Conservation (phyloP, 2,797 vertebrate species). For the Spea hammondii region DNA sequence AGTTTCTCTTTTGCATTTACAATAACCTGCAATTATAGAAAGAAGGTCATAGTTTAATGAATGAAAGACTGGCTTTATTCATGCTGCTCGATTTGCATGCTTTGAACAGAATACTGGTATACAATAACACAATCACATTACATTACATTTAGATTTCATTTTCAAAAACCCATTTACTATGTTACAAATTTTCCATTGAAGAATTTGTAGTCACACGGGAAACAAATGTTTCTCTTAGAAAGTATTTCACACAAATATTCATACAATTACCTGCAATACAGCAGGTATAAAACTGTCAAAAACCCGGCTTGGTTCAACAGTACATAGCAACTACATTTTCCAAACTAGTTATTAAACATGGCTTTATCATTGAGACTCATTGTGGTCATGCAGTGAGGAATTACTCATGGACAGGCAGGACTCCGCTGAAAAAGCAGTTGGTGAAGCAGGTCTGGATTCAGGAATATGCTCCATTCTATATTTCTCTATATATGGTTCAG, state of each 20-base stretch:
- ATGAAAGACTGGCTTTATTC: background rate
- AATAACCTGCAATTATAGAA: background rate
- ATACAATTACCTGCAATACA: too few relatives aligned
- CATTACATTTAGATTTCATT: background rate
- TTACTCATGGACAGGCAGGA: slow-evolving; percentile 46
- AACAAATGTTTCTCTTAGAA: too few relatives aligned
- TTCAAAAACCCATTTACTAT: background rate
- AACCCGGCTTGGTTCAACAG: too few relatives aligned
- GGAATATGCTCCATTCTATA: slow-evolving; percentile 88
- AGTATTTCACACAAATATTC: too few relatives aligned
- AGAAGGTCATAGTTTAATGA: background rate
- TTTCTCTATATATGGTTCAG: slow-evolving; percentile 91
- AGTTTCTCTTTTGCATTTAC: too few relatives aligned
- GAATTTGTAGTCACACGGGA: background rate
- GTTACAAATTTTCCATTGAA: slow-evolving; percentile 5
- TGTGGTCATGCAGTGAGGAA: slow-evolving; percentile 29
- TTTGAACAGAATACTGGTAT: too few relatives aligned
- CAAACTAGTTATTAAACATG: too few relatives aligned
- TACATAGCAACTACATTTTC: background rate
- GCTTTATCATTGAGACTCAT: background rate
- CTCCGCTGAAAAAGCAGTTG: slow-evolving; percentile 90
- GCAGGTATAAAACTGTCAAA: too few relatives aligned
- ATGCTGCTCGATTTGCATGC: too few relatives aligned
- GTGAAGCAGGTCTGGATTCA: slow-evolving; percentile 86
- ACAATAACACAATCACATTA: background rate